phyloP scores from a whole-genome alignment of 1,140 invertebrate species.

The Drosophila pachea region DNA sequence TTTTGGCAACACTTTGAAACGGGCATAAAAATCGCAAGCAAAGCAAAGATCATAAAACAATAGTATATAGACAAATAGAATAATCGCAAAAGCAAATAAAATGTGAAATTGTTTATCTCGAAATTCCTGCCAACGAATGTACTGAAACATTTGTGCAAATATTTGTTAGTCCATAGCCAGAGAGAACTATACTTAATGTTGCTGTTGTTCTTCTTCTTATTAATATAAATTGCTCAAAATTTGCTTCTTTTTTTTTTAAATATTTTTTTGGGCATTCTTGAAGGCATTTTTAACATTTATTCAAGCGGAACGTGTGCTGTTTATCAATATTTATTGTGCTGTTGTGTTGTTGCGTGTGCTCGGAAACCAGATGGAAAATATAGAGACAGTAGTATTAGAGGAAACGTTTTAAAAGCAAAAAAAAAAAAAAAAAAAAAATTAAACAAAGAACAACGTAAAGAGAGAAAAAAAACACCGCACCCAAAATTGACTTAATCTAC shows the following conservation, averaged over 20 bases:
- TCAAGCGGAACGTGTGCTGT: slow-evolving; percentile 63
- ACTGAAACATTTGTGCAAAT: slow-evolving; percentile 73
- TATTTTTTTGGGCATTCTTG: slow-evolving; percentile 18
- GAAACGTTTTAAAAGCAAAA: slow-evolving; percentile 14
- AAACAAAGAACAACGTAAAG: too few relatives aligned
- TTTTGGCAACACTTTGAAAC: slow-evolving; percentile 70
- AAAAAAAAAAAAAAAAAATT: slow-evolving; percentile 33
- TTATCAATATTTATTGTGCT: slow-evolving; percentile 69
- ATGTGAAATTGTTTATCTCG: slow-evolving; percentile 39
- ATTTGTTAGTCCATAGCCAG: slow-evolving; percentile 58
- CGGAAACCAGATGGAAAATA: slow-evolving; percentile 32
- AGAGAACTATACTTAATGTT: slow-evolving; percentile 10
- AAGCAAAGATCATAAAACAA: slow-evolving; percentile 31
- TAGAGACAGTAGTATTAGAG: slow-evolving; percentile 15
- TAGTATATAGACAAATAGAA: slow-evolving; percentile 21
- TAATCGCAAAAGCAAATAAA: slow-evolving; percentile 15
- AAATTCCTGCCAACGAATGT: slow-evolving; percentile 40
- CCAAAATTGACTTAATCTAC: slow-evolving; percentile 57
- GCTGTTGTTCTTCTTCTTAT: slow-evolving; percentile 30
- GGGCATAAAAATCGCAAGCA: slow-evolving; percentile 53
- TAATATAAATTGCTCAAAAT: background rate
- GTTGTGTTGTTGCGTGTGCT: slow-evolving; percentile 43
- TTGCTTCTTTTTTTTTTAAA: slow-evolving; percentile 1
- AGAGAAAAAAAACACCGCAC: slow-evolving; percentile 49
- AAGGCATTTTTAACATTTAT: slow-evolving; percentile 56